A percentile compares a stretch with the other conserved stretches of the same genome.
phyloP scores from a whole-genome alignment of 2,888 invertebrate genomes.

The Mayetiola destructor region DNA sequence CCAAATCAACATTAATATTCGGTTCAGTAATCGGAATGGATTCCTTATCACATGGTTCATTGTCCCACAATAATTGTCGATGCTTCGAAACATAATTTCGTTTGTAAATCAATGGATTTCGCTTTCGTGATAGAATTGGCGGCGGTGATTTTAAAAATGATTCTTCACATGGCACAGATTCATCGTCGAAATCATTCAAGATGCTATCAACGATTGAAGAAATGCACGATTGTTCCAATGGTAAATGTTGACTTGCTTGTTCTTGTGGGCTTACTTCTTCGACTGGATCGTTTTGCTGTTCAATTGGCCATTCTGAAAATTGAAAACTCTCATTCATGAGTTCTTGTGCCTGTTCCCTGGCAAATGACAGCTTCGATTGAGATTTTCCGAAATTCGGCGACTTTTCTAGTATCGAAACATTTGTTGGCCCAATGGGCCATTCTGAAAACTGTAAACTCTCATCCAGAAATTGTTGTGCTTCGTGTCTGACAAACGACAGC shows the following conservation, averaged over 20 bases:
- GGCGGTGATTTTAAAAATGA: not conserved
- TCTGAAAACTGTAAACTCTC: not conserved
- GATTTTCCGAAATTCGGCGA: not conserved
- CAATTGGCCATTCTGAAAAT: constrained; percentile 1
- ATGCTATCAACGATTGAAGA: not conserved
- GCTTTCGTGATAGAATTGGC: not conserved
- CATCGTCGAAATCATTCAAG: not conserved
- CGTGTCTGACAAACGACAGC: not conserved
- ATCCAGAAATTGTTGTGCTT: not conserved
- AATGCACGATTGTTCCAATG: not conserved
- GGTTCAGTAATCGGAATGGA: too few relatives aligned
- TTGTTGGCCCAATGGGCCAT: not conserved
- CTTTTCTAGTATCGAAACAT: not conserved
- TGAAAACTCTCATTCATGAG: not conserved
- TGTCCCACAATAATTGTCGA: not conserved
- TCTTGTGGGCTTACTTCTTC: not conserved
- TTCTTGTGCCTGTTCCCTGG: not conserved
- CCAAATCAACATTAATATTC: too few relatives aligned
- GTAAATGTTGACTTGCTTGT: not conserved
- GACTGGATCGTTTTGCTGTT: not conserved
- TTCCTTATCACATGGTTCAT: too few relatives aligned
- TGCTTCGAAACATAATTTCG: not conserved
- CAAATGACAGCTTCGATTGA: not conserved
- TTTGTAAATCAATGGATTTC: not conserved
- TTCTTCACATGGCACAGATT: not conserved